These are phyloP conservation scores for Ptychadena robeensis DNA, from an alignment of 2,797 vertebrate species.

Conservation along the genomic window DNA sequence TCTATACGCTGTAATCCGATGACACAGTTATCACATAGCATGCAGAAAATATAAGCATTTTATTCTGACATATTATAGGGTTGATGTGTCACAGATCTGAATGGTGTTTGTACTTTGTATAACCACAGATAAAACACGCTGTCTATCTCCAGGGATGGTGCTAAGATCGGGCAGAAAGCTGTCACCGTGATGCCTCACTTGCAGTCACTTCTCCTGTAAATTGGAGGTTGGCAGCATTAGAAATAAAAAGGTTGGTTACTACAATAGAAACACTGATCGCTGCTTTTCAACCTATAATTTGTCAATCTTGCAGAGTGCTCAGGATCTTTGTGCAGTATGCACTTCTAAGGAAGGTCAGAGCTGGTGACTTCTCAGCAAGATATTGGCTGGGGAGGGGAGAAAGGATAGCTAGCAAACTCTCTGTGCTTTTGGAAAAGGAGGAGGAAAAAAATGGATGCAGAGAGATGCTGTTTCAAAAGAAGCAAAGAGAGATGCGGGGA, in stretches of 20 bases:
- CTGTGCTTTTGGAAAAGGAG: slow-evolving; percentile 26
- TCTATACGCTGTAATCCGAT: neutral
- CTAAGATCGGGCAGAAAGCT: neutral
- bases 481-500: slow-evolving; percentile 50
- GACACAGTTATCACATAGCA: neutral
- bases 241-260: slow-evolving; percentile 67
- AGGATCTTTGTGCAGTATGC: slow-evolving; percentile 73
- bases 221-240: slow-evolving; percentile 56
- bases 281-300: slow-evolving; percentile 71
- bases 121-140: slow-evolving; percentile 43
- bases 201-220: slow-evolving; percentile 49
- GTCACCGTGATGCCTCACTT: neutral
- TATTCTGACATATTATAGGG: slow-evolving; percentile 4
- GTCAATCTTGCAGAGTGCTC: slow-evolving; percentile 66
- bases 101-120: slow-evolving; percentile 36
- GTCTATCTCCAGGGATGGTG: slow-evolving; percentile 39
- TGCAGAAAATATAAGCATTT: slow-evolving; percentile 6
- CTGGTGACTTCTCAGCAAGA: slow-evolving; percentile 56
- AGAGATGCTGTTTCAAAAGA: slow-evolving; percentile 51
- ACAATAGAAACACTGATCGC: slow-evolving; percentile 68
- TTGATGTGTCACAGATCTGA: slow-evolving; percentile 35
- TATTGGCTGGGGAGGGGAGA: slow-evolving; percentile 25
- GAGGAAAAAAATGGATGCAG: slow-evolving; percentile 34
- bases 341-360: slow-evolving; percentile 73
- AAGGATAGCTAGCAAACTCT: slow-evolving; percentile 34